Conservation (phyloP, 2,888 invertebrate species). For the Ellobium chinense region DNA sequence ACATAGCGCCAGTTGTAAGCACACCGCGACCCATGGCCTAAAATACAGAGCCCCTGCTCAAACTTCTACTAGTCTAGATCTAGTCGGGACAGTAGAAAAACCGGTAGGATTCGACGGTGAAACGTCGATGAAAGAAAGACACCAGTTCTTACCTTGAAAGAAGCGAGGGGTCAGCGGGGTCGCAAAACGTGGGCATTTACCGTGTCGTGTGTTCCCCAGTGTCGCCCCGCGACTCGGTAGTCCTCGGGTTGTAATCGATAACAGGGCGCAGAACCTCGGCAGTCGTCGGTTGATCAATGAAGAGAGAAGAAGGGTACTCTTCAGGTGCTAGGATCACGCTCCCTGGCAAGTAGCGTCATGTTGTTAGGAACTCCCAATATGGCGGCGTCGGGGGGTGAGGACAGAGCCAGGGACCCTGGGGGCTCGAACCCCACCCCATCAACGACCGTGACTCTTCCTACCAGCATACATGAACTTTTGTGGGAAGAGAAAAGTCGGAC, state of each 20-base stretch:
- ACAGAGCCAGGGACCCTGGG: neutral
- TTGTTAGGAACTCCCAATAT: slow-evolving; percentile 42
- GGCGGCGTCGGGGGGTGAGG: slow-evolving; percentile 10
- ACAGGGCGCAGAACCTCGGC: neutral
- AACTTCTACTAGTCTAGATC: neutral
- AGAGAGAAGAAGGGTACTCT: neutral
- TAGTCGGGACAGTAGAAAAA: neutral
- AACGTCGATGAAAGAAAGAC: neutral
- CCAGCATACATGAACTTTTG: slow-evolving; percentile 45
- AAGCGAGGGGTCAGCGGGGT: neutral
- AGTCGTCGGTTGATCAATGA: neutral
- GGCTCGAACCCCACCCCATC: neutral
- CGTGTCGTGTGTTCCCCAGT: neutral
- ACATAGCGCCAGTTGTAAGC: neutral
- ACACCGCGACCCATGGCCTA: slow-evolving; percentile 4
- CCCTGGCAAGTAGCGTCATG: slow-evolving; percentile 31
- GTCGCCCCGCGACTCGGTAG: neutral
- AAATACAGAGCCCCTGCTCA: neutral
- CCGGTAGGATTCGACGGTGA: neutral
- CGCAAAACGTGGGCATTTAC: neutral
- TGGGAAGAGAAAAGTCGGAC: slow-evolving; percentile 64
- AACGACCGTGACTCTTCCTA: neutral
- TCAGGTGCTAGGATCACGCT: neutral
- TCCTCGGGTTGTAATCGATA: slow-evolving; percentile 8
- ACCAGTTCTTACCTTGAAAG: neutral